Percentiles rank a stretch among this genome's conserved stretches.
Conservation (phyloP, 1,140 invertebrate species). For the Drosophila trapezifrons region DNA sequence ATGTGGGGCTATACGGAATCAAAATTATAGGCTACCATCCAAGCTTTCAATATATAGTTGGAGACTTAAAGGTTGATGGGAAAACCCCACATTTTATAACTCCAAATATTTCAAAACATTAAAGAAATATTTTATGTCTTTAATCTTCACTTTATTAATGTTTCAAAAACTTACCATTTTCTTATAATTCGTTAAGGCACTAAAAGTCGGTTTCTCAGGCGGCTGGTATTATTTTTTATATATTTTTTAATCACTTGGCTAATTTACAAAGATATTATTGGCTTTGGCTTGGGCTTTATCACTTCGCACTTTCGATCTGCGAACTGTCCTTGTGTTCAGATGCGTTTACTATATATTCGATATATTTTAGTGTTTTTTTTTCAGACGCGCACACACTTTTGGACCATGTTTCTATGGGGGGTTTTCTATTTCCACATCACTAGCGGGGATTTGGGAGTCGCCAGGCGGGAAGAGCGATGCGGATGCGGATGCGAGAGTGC, state of each 20-base stretch:
- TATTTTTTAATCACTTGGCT: slow-evolving; percentile 41
- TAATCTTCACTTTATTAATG: background rate
- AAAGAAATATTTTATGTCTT: no score
- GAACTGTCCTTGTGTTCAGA: slow-evolving; percentile 27
- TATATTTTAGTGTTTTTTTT: slow-evolving; percentile 11
- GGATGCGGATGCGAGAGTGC: slow-evolving; percentile 3
- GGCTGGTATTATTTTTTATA: slow-evolving; percentile 6
- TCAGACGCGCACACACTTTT: slow-evolving; percentile 36
- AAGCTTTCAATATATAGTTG: background rate
- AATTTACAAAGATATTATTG: slow-evolving; percentile 29
- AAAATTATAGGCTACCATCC: slow-evolving; percentile 25
- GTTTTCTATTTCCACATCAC: slow-evolving; percentile 35
- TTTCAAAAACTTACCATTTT: slow-evolving; percentile 64
- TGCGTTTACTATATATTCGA: background rate
- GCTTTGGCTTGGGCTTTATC: slow-evolving; percentile 30
- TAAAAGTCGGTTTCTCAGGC: slow-evolving; percentile 8
- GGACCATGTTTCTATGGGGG: slow-evolving; percentile 18
- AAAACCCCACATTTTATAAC: no score
- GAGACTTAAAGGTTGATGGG: slow-evolving; percentile 1
- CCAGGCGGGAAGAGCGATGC: slow-evolving; percentile 7
- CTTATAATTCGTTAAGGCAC: slow-evolving; percentile 10
- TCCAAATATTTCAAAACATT: background rate
- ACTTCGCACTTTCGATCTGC: slow-evolving; percentile 22
- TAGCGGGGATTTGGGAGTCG: slow-evolving; percentile 10
- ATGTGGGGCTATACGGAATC: slow-evolving; percentile 23